Percentiles rank a stretch among this genome's conserved stretches.
Evolutionary conservation across 2,113 vertebrate species (phyloP).

Genomic region (Podiceps cristatus): DNA sequence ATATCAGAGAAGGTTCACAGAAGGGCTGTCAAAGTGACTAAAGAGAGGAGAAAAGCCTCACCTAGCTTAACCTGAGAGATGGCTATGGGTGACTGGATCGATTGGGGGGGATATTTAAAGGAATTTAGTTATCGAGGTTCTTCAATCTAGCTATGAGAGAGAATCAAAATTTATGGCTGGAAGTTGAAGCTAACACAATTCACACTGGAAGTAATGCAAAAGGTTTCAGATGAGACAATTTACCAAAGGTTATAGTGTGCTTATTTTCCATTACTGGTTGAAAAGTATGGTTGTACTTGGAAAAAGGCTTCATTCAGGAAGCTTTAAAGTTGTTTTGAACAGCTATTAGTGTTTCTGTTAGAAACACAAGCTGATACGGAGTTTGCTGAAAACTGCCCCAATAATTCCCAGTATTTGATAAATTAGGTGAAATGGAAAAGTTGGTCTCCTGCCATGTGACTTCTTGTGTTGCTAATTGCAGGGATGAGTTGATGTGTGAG

Average conservation of each 20-base stretch:
- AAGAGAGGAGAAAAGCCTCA: neutral
- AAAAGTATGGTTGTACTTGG: neutral
- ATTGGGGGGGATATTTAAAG: neutral
- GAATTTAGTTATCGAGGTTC: neutral
- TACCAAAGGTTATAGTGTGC: neutral
- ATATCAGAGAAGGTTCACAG: neutral
- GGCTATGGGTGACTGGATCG: accelerated
- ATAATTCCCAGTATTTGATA: neutral
- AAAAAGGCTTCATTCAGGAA: neutral
- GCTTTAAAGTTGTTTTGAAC: neutral
- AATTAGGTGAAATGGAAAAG: slow-evolving; percentile 1
- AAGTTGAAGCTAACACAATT: neutral
- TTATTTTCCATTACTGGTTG: neutral
- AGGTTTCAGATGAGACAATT: neutral
- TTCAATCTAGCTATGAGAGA: neutral
- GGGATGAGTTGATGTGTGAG: neutral
- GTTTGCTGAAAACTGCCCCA: neutral
- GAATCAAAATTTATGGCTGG: neutral
- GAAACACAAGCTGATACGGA: neutral
- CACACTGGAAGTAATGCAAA: neutral
- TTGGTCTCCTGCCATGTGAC: neutral
- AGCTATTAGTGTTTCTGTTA: neutral
- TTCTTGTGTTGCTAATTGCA: neutral
- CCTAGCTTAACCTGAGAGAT: neutral
- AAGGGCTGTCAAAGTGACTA: neutral